These are phyloP conservation scores for Serranochromis macrocephalus DNA, from an alignment of 2,113 vertebrate species.

Conservation along the genomic window DNA sequence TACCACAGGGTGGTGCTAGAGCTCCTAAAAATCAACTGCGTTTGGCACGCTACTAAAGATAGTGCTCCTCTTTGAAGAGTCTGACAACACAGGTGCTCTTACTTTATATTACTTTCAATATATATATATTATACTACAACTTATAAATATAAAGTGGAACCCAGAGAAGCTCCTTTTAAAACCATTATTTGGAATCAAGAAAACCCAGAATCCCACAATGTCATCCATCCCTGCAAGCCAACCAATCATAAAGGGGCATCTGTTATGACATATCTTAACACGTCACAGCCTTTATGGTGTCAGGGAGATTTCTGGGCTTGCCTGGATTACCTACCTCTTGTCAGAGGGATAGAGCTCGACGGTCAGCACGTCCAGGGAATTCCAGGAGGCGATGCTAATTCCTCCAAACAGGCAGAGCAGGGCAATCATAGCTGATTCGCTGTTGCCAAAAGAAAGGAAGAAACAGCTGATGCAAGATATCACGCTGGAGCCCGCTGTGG, in stretches of 20 bases:
- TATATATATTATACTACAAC: not conserved
- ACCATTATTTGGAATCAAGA: not conserved
- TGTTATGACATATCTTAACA: not conserved
- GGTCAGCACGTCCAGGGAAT: constrained; percentile 89
- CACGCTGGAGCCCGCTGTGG: constrained; percentile 89
- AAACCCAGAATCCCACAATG: not conserved
- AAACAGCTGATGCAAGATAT: constrained; percentile 97
- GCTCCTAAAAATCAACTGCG: not conserved
- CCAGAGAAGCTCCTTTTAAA: not conserved
- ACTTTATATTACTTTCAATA: not conserved
- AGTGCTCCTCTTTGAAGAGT: not conserved
- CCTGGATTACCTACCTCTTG: constrained; percentile 77
- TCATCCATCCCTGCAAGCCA: not conserved
- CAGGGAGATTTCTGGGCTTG: not conserved
- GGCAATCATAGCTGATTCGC: constrained; percentile 96
- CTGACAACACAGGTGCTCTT: not conserved
- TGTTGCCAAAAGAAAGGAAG: constrained; percentile 96
- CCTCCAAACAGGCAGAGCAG: constrained; percentile 94
- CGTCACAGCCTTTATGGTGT: not conserved
- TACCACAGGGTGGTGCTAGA: constrained; percentile 45
- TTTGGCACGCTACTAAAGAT: not conserved
- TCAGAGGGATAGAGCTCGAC: constrained; percentile 96
- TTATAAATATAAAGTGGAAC: not conserved
- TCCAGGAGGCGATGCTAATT: constrained; percentile 98
- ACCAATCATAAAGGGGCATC: not conserved